phyloP scores from a whole-genome alignment of 2,113 vertebrate species.

The Electrona antarctica region DNA sequence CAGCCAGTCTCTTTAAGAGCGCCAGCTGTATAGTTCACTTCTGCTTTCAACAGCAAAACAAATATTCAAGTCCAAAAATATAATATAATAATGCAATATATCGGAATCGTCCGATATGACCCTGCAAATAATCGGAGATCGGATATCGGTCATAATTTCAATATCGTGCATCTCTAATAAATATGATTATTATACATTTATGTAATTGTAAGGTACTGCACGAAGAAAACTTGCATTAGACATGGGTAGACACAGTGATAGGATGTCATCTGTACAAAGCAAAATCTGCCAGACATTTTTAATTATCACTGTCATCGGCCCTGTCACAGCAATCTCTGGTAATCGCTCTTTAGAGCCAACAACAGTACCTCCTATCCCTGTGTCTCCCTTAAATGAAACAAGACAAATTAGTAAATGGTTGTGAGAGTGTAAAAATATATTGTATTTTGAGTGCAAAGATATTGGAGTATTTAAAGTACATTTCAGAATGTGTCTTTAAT shows the following conservation, averaged over 20 bases:
- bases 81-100: too few relatives aligned
- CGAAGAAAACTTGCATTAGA: neutral
- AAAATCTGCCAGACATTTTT: neutral
- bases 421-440: neutral
- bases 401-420: neutral
- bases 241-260: conserved; percentile 32
- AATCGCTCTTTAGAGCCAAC: conserved; percentile 1
- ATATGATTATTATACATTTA: conserved; percentile 47
- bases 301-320: neutral
- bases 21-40: too few relatives aligned
- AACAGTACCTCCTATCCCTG: neutral
- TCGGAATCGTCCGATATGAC: too few relatives aligned
- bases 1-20: neutral
- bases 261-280: conserved; percentile 52
- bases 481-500: neutral
- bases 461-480: neutral
- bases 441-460: too few relatives aligned
- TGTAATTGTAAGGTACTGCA: conserved; percentile 49
- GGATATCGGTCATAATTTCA: neutral
- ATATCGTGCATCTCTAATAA: conserved; percentile 24
- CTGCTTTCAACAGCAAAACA: too few relatives aligned
- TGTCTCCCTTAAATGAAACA: neutral
- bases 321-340: neutral
- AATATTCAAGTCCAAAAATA: too few relatives aligned
- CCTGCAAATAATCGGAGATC: neutral